Percentiles rank a stretch among this genome's conserved stretches.
These are phyloP conservation scores for Archips crataeganus DNA, from an alignment of 2,888 invertebrate genomes.

Conservation along the genomic window DNA sequence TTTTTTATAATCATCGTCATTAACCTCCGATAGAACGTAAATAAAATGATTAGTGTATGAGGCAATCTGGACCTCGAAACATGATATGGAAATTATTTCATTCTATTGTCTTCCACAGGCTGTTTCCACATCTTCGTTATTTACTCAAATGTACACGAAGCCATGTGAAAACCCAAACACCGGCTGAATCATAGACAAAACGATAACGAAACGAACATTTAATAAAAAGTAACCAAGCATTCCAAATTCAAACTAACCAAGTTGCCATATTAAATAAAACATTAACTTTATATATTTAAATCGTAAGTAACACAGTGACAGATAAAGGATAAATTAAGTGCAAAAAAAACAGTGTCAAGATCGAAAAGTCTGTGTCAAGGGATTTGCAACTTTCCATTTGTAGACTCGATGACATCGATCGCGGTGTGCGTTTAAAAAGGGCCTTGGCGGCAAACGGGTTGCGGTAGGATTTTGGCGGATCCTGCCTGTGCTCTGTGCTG, in stretches of 20 bases:
- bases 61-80: slow-evolving; percentile 64
- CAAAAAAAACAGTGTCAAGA: slow-evolving; percentile 79
- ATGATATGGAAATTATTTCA: slow-evolving; percentile 63
- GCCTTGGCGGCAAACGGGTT: slow-evolving; percentile 65
- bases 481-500: slow-evolving; percentile 48
- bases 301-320: slow-evolving; percentile 54
- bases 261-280: slow-evolving; percentile 78
- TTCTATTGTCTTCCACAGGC: slow-evolving; percentile 63
- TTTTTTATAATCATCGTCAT: slow-evolving; percentile 49
- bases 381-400: slow-evolving; percentile 82
- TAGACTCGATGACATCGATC: slow-evolving; percentile 76
- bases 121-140: slow-evolving; percentile 54
- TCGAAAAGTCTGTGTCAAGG: slow-evolving; percentile 82
- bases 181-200: slow-evolving; percentile 59
- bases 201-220: slow-evolving; percentile 57
- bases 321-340: slow-evolving; percentile 49
- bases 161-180: slow-evolving; percentile 66
- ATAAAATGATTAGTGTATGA: slow-evolving; percentile 61
- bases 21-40: slow-evolving; percentile 57
- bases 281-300: slow-evolving; percentile 56
- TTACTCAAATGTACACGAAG: slow-evolving; percentile 77
- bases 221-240: slow-evolving; percentile 67
- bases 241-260: slow-evolving; percentile 70
- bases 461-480: slow-evolving; percentile 80
- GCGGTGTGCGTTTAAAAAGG: slow-evolving; percentile 67